Evolutionary conservation across 2,113 vertebrate genomes (phyloP).

Genomic region (Pelobates fuscus): DNA sequence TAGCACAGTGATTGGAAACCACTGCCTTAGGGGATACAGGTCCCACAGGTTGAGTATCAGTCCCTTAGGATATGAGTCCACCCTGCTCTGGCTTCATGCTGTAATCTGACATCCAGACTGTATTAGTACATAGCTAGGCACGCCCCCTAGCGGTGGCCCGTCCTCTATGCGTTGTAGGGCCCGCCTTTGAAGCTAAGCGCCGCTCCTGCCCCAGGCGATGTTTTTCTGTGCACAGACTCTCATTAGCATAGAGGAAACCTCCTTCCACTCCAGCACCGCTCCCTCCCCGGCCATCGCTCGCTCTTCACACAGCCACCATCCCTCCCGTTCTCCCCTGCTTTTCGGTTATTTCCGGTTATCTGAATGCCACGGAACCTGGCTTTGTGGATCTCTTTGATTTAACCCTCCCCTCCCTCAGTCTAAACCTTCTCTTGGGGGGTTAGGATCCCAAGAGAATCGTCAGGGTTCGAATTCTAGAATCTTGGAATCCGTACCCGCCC

Average conservation of each 20-base stretch:
- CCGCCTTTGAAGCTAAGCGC: neutral
- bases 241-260: slow-evolving; percentile 1
- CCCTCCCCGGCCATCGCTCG: neutral
- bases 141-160: neutral
- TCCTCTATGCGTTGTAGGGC: neutral
- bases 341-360: slow-evolving; percentile 25
- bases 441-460: neutral
- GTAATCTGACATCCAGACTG: neutral
- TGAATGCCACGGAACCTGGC: neutral
- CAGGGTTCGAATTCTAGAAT: neutral
- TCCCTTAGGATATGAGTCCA: too few species aligned
- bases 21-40: too few species aligned
- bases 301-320: neutral
- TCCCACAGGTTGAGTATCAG: too few species aligned
- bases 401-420: neutral
- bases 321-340: neutral
- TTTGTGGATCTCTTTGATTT: neutral
- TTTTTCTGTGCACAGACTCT: slow-evolving; percentile 1
- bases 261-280: neutral
- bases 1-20: too few species aligned
- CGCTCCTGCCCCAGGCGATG: neutral
- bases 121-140: neutral
- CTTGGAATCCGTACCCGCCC: neutral
- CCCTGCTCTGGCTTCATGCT: neutral
- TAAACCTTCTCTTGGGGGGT: neutral